A percentile compares a stretch with the other conserved stretches of the same genome.
phyloP scores from a whole-genome alignment of 2,113 vertebrate species.

The Elgaria multicarinata region DNA sequence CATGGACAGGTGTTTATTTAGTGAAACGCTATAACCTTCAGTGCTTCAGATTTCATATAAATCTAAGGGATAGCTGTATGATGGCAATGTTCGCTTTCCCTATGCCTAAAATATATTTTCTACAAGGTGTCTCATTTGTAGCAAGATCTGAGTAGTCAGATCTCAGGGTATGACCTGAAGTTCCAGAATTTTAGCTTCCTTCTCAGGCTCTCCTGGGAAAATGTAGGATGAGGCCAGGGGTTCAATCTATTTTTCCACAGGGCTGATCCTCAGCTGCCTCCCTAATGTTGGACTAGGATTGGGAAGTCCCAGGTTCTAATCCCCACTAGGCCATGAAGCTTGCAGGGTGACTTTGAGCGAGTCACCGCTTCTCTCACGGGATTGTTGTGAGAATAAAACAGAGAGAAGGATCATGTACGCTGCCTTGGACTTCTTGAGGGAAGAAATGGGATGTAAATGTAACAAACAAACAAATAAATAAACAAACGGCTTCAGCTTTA shows the following conservation, averaged over 20 bases:
- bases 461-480: no score
- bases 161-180: neutral
- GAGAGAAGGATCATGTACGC: no score
- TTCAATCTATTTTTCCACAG: neutral
- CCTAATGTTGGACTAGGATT: no score
- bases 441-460: no score
- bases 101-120: neutral
- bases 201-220: neutral
- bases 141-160: neutral
- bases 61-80: neutral
- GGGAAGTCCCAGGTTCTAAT: no score
- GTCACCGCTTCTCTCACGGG: no score
- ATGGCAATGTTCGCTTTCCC: neutral
- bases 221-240: neutral
- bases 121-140: neutral
- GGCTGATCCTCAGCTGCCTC: neutral
- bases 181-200: neutral
- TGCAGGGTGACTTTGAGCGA: no score
- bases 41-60: no score
- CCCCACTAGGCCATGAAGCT: no score
- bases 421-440: no score
- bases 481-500: neutral
- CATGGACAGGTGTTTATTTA: conserved; percentile 20
- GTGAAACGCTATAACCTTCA: conserved; percentile 10
- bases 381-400: no score